Base-by-base conservation (phyloP, 2,113 vertebrate species). In the Leptodactylus fuscus region DNA sequence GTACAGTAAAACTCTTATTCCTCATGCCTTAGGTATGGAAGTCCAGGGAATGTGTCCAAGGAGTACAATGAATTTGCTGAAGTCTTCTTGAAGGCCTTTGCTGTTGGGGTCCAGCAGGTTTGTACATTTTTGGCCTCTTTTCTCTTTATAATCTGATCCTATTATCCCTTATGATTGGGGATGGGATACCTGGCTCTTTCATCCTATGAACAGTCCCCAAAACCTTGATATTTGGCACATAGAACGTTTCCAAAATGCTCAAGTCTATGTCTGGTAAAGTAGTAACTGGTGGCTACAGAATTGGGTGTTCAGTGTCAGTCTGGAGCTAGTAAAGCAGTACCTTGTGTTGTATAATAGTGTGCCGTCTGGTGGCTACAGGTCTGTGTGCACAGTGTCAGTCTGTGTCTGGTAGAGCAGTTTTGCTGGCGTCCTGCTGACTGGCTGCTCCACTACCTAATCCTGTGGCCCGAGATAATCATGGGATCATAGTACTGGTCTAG, bases 1-100 rank as follows among this genome's bases (percentile, higher is more conserved):
- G n/a, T n/a, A 16, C 4, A n/a, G n/a, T n/a, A 74, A 27, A n/a
- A 29, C 6, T 5, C 1, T 7, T 44, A 6, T 38, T 90, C 78
- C 75, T 92, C 78, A 36, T 74, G 73, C 92, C 87, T 53, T 83
- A 98, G 98, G 84, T 99, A 99, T 87, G 98, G 98, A 89, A 99
- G 98, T 87, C 98, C 98, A 89, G 98, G 98, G 51, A 99, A 99
- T 92, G 98, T 98, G 91, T 99, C 98, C 91, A 99, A 99, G 95
- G 98, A 99, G 89, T 99, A 99, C 88, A 94, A 94, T 74, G 97
- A 99, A 88, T 99, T 99, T 92, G 98, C 98, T 32, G 98, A 99
- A 85, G 96, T 98, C 87, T 99, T 99, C 93, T 94, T 99, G 83
- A 99, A 99, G 88, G 97, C 97, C 41, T 99, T 98, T 1, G 97